A percentile compares a stretch with the other conserved stretches of the same genome.
Conservation (phyloP, 2,888 invertebrate genomes). For the Chymomyza procnemis region DNA sequence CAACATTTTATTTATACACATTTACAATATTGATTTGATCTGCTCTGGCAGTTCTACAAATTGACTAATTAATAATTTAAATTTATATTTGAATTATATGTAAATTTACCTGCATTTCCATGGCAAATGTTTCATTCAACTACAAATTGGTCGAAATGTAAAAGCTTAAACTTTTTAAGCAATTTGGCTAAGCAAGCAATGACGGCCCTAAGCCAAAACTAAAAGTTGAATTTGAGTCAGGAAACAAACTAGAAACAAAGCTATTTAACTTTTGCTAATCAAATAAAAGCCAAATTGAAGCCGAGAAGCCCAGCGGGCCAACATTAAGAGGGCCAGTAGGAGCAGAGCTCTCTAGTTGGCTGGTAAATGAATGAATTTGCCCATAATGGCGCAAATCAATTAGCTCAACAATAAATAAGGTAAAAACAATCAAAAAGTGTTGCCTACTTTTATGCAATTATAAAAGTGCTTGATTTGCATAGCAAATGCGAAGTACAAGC, state of each 20-base stretch:
- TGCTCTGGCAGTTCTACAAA: constrained; percentile 27
- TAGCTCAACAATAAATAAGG: not conserved
- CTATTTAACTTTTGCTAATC: constrained; percentile 24
- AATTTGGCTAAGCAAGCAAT: constrained; percentile 6
- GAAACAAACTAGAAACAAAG: constrained; percentile 7
- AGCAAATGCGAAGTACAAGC: no score
- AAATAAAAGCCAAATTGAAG: constrained; percentile 25
- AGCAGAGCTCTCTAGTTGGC: not conserved
- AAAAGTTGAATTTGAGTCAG: not conserved
- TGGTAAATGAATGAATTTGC: constrained; percentile 2
- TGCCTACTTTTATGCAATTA: no score
- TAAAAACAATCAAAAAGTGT: not conserved
- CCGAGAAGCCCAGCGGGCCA: not conserved
- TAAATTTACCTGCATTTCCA: constrained; percentile 20
- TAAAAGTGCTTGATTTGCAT: no score
- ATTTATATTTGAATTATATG: constrained; percentile 13
- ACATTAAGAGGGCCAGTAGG: not conserved
- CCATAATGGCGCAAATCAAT: constrained; percentile 1
- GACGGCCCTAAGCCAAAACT: not conserved
- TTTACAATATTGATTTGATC: constrained; percentile 38
- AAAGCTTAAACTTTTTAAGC: constrained; percentile 10
- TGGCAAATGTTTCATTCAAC: constrained; percentile 18
- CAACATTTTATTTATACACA: constrained; percentile 26
- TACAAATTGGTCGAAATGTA: not conserved
- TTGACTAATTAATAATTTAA: constrained; percentile 56